Evolutionary conservation across 1,140 invertebrate species (phyloP).

Genomic region (Hylaeus volcanicus): DNA sequence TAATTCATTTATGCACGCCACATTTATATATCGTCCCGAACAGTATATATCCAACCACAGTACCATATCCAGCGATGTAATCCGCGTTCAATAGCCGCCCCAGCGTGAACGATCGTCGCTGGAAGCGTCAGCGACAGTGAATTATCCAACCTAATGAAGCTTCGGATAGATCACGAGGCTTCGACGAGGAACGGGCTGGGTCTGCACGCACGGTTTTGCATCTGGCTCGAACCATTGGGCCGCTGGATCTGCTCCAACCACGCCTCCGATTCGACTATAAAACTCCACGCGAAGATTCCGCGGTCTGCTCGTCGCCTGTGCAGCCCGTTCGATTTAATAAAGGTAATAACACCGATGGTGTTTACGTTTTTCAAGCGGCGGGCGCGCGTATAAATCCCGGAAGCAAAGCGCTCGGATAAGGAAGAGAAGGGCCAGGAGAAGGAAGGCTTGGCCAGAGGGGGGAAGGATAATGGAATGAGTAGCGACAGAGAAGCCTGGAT

Average conservation of each 20-base stretch:
- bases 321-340: slow-evolving; percentile 78
- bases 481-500: slow-evolving; percentile 24
- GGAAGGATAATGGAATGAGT: slow-evolving; percentile 45
- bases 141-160: slow-evolving; percentile 14
- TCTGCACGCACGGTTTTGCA: slow-evolving; percentile 25
- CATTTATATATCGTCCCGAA: no score
- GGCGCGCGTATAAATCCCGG: slow-evolving; percentile 66
- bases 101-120: background rate
- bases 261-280: slow-evolving; percentile 55
- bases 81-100: background rate
- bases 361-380: slow-evolving; percentile 71
- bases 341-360: slow-evolving; percentile 80
- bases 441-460: slow-evolving; percentile 9
- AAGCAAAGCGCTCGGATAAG: slow-evolving; percentile 33
- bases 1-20: no score
- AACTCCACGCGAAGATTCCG: slow-evolving; percentile 45
- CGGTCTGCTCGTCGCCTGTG: background rate
- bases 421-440: background rate
- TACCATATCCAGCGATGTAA: background rate
- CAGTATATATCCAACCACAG: no score
- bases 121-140: no score
- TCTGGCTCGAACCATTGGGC: slow-evolving; percentile 20
- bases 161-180: slow-evolving; percentile 46
- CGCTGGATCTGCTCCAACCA: slow-evolving; percentile 61
- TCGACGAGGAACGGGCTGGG: background rate